Base-by-base conservation (phyloP, 2,797 vertebrate genomes). In the Eurystomus glaucurus region DNA sequence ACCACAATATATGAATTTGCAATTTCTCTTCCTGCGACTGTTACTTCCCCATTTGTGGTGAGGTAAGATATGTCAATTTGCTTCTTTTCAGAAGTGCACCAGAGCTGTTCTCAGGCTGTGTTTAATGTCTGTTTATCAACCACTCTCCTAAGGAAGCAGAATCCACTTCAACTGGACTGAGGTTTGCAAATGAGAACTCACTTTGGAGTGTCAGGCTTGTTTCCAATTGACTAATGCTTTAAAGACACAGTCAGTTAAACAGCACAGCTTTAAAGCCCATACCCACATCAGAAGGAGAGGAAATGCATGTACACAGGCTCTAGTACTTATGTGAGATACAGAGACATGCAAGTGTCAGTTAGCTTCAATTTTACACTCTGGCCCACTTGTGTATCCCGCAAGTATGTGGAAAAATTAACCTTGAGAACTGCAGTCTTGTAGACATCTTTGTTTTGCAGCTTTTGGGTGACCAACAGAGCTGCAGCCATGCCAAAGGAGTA, bases 51-150 rank as follows among this genome's bases (percentile, higher is more conserved):
- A 6, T 46, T 79, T 91, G 50, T 5, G 31, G 35, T 60, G 65
- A 82, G 37, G 16, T 35, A n/a, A 23, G 60, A 91, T 50, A 69
- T 88, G 60, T n/a, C 76, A 92, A 77, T 65, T 89, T 88, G 13
- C 43, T 88, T 68, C 45, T 58, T 84, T 66, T 66, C 51, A 79
- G 51, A 71, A 61, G 35, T 5, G 2, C 28, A 48, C 26, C 25
- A 83, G 77, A 65, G 18, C 18, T 50, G 7, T 87, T 94, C 65
- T 46, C 55, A 81, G 58, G 16, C 48, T 91, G 14, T 39, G 51
- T 92, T 95, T 95, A 60, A 94, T 84, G 58, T 92, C 85, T 93
- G 9, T 88, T 96, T 90, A 55, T 88, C 54, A 65, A 81, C n/a
- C 21, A 43, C 39, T 54, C 48, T 92, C 45, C 35, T 55, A 58